Percentiles rank a stretch among this genome's conserved stretches.
Evolutionary conservation across 2,888 invertebrate species (phyloP).

Genomic region (Xiphydria camelus): DNA sequence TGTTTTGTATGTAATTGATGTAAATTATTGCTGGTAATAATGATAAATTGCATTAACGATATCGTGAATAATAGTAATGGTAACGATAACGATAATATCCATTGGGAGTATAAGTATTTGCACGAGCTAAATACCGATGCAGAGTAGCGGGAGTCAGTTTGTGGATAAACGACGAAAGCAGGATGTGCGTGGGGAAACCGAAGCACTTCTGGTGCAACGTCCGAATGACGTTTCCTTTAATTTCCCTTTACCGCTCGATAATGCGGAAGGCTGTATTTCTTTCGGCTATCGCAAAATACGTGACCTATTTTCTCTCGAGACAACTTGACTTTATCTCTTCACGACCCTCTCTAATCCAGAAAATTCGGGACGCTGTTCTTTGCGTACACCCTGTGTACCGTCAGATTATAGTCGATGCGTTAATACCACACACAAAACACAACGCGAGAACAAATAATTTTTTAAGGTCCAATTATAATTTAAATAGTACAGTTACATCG

Average conservation of each 20-base stretch:
- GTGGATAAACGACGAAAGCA: slow-evolving; percentile 12
- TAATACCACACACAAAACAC: slow-evolving; percentile 23
- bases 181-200: slow-evolving; percentile 4
- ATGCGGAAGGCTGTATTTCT: not conserved
- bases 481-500: slow-evolving; percentile 48
- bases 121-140: slow-evolving; percentile 25
- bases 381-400: not conserved
- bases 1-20: slow-evolving; percentile 29
- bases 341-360: no score
- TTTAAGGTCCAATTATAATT: slow-evolving; percentile 51
- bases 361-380: no score
- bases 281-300: no score
- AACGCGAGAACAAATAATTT: slow-evolving; percentile 43
- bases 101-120: slow-evolving; percentile 23
- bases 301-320: no score
- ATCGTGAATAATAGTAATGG: slow-evolving; percentile 28
- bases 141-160: no score
- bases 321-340: no score
- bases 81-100: slow-evolving; percentile 19
- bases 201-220: not conserved
- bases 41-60: slow-evolving; percentile 25
- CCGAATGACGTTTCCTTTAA: not conserved
- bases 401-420: slow-evolving; percentile 11
- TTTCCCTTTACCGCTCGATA: not conserved
- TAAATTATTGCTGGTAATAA: slow-evolving; percentile 51